Base-by-base conservation (phyloP, 2,113 vertebrate species). In the Sakesphorus luctuosus region DNA sequence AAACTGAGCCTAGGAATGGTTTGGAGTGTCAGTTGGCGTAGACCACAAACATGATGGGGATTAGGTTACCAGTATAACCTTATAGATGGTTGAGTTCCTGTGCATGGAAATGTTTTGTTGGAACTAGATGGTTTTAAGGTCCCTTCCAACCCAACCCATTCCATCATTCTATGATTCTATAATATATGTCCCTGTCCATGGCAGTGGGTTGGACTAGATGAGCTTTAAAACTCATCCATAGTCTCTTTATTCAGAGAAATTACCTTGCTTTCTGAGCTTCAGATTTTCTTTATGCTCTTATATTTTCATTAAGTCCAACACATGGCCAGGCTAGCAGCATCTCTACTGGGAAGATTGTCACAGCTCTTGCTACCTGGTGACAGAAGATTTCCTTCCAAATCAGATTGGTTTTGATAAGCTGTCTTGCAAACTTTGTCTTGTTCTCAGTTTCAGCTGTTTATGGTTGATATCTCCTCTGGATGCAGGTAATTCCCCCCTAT, bases 401-500 rank as follows among this genome's bases (percentile, higher is more conserved):
- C 11, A 74, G 36, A n/a, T 53, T 9, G 1, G 18, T 40, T 87
- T 53, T 53, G 18, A 44, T 47, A 47, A 50, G 2, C 33, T 29
- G 18, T 43, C 59, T 38, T 87, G 25, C 13, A 67, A 55, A 59
- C 28, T 26, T 47, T 50, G 55, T 17, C 43, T 66, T 77, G 25
- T 50, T 88, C 21, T 86, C 72, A 66, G 28, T 74, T 91, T 31
- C 61, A 80, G 29, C 59, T n/a, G 4, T 40, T 81, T 29, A 18
- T 75, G 19, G 33, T 82, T 94, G 18, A 4, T 87, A 7, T 82
- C 31, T 96, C n/a, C 23, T 94, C 75, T 92, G 85, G 19, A 31
- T 90, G 75, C 95, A 99, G 99, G 97, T 97, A 58, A 93, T 99
- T 91, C 99, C 99, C 83, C 99, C 99, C 8, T 99, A 99, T 84